Evolutionary conservation across 2,888 invertebrate genomes (phyloP).

Genomic region (Leptinotarsa peninsularis): DNA sequence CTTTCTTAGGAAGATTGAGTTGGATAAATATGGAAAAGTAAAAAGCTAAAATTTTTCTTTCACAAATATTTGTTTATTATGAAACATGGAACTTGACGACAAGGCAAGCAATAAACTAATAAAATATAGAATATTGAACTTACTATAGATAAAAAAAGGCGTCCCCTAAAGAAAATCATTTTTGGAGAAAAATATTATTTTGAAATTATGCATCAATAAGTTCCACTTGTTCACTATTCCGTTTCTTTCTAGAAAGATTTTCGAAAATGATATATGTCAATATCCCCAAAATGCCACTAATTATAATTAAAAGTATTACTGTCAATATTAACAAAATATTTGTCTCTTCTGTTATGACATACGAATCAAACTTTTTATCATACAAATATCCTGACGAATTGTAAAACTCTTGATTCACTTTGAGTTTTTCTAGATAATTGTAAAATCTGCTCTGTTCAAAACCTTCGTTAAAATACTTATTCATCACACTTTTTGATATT

Average conservation of each 20-base stretch:
- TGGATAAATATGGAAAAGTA: not conserved
- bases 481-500: conserved; percentile 25
- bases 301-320: conserved; percentile 16
- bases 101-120: too few relatives aligned
- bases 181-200: not conserved
- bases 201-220: conserved; percentile 16
- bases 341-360: not conserved
- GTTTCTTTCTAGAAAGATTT: conserved; percentile 1
- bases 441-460: conserved; percentile 33
- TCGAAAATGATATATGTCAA: conserved; percentile 6
- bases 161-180: too few relatives aligned
- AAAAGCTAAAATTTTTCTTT: too few relatives aligned
- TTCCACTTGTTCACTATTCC: conserved; percentile 27
- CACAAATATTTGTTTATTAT: too few relatives aligned
- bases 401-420: not conserved
- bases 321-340: not conserved
- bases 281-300: conserved; percentile 12
- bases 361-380: not conserved
- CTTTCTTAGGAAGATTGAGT: too few relatives aligned
- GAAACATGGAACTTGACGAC: too few relatives aligned
- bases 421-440: conserved; percentile 27
- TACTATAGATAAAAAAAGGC: too few relatives aligned
- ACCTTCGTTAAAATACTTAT: conserved; percentile 32
- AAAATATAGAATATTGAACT: too few relatives aligned
- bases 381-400: not conserved